A percentile compares a stretch with the other conserved stretches of the same genome.
phyloP scores from a whole-genome alignment of 2,113 vertebrate species.

The Solenodon paradoxus region DNA sequence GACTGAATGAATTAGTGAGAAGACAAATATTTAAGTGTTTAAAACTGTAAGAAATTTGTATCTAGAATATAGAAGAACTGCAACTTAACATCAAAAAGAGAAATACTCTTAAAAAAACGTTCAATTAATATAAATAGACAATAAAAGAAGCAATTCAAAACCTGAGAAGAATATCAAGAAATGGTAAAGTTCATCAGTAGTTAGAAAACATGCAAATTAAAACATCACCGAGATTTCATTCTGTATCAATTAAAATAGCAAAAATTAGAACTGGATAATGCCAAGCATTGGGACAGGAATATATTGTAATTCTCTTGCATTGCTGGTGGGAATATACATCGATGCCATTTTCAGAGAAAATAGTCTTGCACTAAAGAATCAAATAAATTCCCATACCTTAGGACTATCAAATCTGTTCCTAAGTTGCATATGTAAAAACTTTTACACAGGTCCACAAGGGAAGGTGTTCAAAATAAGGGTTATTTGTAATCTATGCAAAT shows the following conservation, averaged over 20 bases:
- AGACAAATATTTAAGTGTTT: constrained; percentile 6
- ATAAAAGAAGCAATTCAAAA: constrained; percentile 32
- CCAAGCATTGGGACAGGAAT: background rate
- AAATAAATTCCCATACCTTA: background rate
- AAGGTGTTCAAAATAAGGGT: background rate
- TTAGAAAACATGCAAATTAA: constrained; percentile 59
- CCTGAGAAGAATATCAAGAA: constrained; percentile 42
- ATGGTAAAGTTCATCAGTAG: constrained; percentile 43
- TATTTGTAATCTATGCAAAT: background rate
- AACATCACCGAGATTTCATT: constrained; percentile 20
- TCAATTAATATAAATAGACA: constrained; percentile 24
- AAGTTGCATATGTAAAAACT: background rate
- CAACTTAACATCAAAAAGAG: constrained; percentile 39
- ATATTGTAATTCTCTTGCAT: background rate
- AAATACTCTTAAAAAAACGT: constrained; percentile 47
- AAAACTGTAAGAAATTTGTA: constrained; percentile 23
- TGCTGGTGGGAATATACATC: background rate
- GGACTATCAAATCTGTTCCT: background rate
- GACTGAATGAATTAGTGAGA: constrained; percentile 14
- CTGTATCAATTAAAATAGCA: constrained; percentile 26
- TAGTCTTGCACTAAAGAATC: background rate
- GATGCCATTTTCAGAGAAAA: background rate
- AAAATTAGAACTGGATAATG: background rate
- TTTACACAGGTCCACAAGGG: background rate
- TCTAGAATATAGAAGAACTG: background rate